Conservation (phyloP, 2,888 invertebrate genomes). For the Pammene fasciana region DNA sequence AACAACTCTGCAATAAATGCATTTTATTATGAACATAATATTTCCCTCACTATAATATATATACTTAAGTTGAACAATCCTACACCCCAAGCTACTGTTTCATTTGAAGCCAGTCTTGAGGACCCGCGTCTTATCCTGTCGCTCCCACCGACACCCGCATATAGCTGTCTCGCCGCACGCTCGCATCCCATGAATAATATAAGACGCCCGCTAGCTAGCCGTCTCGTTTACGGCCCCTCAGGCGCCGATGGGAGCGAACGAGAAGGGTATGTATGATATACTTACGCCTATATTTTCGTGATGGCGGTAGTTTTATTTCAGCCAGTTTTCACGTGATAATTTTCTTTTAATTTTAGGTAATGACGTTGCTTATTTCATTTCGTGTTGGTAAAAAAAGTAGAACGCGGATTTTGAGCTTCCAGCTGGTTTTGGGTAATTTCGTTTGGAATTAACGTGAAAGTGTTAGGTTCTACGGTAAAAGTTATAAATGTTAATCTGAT, state of each 20-base stretch:
- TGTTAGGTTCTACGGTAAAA: not conserved
- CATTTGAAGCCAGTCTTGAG: conserved; percentile 42
- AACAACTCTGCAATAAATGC: conserved; percentile 33
- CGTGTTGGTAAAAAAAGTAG: conserved; percentile 28
- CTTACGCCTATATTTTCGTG: conserved; percentile 26
- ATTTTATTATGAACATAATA: conserved; percentile 36
- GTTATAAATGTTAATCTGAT: not conserved
- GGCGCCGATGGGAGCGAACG: conserved; percentile 21
- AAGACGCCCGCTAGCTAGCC: conserved; percentile 40
- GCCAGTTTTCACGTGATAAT: conserved; percentile 40
- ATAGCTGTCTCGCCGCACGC: conserved; percentile 29
- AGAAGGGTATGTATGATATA: conserved; percentile 26
- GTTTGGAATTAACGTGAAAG: conserved; percentile 8
- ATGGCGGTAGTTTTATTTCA: conserved; percentile 38
- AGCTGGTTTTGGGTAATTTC: conserved; percentile 5
- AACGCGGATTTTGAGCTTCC: conserved; percentile 21
- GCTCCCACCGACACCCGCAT: conserved; percentile 12
- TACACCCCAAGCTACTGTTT: conserved; percentile 41
- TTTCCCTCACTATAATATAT: conserved; percentile 8
- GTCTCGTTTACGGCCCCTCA: conserved; percentile 37
- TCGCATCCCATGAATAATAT: conserved; percentile 43
- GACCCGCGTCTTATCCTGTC: conserved; percentile 32
- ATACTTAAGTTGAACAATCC: conserved; percentile 41
- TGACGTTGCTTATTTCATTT: conserved; percentile 42
- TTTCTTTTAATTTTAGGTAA: conserved; percentile 44